phyloP scores from a whole-genome alignment of 2,888 invertebrate genomes.

The Microplitis manilae region DNA sequence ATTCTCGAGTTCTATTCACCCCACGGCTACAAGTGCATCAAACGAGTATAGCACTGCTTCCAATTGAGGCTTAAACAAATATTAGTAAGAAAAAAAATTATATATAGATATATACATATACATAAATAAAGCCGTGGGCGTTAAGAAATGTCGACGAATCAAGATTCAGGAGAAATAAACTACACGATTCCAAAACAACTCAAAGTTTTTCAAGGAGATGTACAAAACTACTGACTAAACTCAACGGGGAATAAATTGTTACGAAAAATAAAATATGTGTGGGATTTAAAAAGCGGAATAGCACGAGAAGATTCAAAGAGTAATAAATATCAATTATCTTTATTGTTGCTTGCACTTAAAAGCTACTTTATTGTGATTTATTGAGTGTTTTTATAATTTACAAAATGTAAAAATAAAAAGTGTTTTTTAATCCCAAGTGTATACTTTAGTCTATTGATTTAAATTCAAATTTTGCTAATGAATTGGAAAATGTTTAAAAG shows the following conservation, averaged over 20 bases:
- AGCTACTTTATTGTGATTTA: too few species aligned
- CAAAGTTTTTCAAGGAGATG: conserved; percentile 17
- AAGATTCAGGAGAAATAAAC: conserved; percentile 61
- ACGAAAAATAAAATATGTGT: conserved; percentile 11
- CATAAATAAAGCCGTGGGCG: conserved; percentile 17
- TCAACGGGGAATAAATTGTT: neutral
- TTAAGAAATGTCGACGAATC: conserved; percentile 58
- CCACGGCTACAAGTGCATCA: conserved; percentile 6
- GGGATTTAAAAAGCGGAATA: neutral
- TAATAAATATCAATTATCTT: neutral
- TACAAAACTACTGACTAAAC: neutral
- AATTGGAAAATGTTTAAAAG: too few species aligned
- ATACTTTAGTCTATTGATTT: too few species aligned
- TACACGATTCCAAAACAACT: conserved; percentile 39
- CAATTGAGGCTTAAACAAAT: conserved; percentile 26
- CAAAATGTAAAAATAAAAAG: too few species aligned
- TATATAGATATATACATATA: conserved; percentile 1
- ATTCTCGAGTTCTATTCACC: neutral
- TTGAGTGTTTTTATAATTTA: too few species aligned
- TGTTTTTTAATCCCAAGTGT: too few species aligned
- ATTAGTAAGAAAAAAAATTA: neutral
- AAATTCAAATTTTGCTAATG: too few species aligned
- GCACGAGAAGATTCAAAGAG: neutral
- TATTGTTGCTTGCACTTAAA: too few species aligned
- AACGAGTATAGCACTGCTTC: conserved; percentile 6